Evolutionary conservation across 2,113 vertebrate genomes (phyloP).

Genomic region (Pardalotus punctatus): DNA sequence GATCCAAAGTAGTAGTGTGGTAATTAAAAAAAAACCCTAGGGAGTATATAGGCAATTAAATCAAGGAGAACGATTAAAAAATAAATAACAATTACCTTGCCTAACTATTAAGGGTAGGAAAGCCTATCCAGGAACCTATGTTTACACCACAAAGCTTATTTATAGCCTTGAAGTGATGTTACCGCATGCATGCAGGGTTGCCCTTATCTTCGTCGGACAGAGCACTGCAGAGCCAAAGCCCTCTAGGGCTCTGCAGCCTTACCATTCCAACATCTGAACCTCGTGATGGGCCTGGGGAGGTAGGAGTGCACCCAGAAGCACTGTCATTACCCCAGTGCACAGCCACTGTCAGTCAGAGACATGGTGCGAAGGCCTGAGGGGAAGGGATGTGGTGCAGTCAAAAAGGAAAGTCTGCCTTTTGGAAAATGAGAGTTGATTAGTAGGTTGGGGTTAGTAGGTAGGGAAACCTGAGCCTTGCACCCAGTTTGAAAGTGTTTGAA

Average conservation of each 20-base stretch:
- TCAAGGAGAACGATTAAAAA: constrained; percentile 17
- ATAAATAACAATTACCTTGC: constrained; percentile 25
- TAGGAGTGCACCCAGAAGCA: background rate
- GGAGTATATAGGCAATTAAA: constrained; percentile 17
- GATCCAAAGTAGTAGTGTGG: background rate
- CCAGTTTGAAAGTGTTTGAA: background rate
- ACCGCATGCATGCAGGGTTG: background rate
- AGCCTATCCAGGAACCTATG: background rate
- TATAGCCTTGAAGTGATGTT: constrained; percentile 21
- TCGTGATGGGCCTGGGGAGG: background rate
- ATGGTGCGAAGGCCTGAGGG: background rate
- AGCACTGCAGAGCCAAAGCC: background rate
- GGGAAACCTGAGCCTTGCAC: background rate
- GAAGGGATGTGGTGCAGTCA: background rate
- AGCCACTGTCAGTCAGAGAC: background rate
- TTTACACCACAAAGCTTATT: constrained; percentile 42
- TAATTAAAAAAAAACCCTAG: constrained; percentile 24
- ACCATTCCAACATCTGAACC: background rate
- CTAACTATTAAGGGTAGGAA: background rate
- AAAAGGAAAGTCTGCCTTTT: background rate
- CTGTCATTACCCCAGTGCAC: background rate
- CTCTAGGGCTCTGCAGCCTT: background rate
- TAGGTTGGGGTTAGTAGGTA: background rate
- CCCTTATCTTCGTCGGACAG: background rate
- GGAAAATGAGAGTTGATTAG: background rate